Evolutionary conservation across 92 coral and sea anemone genomes (phyloP), one percentile per base, ranked within the genome.

Genomic region (Parazoanthus darwini): DNA sequence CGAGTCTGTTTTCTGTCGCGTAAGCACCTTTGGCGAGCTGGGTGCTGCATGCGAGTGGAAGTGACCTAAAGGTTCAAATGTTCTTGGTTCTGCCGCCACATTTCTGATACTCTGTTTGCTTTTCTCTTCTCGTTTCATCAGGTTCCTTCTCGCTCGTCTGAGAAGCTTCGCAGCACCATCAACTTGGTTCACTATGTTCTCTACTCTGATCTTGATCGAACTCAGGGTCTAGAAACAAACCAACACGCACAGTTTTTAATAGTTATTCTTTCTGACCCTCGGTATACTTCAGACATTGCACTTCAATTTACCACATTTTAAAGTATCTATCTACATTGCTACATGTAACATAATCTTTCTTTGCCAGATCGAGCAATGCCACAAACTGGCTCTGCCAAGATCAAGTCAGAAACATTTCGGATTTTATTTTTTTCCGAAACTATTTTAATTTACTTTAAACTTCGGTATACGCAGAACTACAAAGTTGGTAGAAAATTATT

Each of bases 171-270:
- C 87, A 14, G 93, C 93, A 18, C 91, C 95, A 75, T 97, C 98
- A 16, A 96, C 92, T 85, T 95, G 96, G 36, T 93, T 92, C 10
- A 94, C 94, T 50, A 80, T 80, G 67, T 93, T 94, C 77, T 97
- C 99, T 4, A 97, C 98, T 75, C 91, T 91, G 54, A 96, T 93
- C 85, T 97, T 97, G 37, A 97, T 94, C 15, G 99, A 97, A 86
- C 94, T 94, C 56, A 97, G 96, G 80, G 93, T 95, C 99, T 97
- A 85, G 11, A 87, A 89, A 75, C 72, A 39, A 89, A 42, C 39
- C 33, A 89, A 33, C 42, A 87, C 8, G 50, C 59, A n/a, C 11
- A 25, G 33, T 38, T 35, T n/a, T 71, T 23, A 29, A 29, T 29
- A 29, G 26, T 29, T 54, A 8, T 43, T 29, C 3, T 14, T 67